Evolutionary conservation across 2,797 vertebrate species (phyloP).

Genomic region (Tamandua tetradactyla): DNA sequence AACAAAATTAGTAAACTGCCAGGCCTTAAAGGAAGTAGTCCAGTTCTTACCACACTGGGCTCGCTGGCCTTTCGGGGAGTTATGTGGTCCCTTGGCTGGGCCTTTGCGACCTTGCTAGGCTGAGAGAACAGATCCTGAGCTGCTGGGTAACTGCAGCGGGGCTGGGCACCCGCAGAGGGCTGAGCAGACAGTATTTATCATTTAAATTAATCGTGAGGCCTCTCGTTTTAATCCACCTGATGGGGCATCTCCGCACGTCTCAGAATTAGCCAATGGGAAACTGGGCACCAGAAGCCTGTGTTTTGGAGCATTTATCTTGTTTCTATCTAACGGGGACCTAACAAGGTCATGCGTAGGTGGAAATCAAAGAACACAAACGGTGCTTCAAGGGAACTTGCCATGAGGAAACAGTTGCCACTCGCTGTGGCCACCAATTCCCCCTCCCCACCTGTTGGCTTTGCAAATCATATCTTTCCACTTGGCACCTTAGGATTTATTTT

Average conservation of each 20-base stretch:
- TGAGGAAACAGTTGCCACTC: not conserved
- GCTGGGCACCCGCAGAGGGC: not conserved
- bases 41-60: accelerated
- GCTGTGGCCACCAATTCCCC: accelerated
- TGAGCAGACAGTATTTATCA: not conserved
- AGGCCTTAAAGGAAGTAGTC: not conserved
- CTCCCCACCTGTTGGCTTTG: not conserved
- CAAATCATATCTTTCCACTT: not conserved
- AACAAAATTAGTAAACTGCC: not conserved
- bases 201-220: not conserved
- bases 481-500: not conserved
- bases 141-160: not conserved
- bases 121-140: not conserved
- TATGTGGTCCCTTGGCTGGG: not conserved
- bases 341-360: conserved; percentile 19
- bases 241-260: not conserved
- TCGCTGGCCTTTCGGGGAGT: not conserved
- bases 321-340: conserved; percentile 27
- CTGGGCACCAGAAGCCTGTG: not conserved
- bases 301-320: not conserved
- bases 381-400: not conserved
- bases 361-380: conserved; percentile 30
- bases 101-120: not conserved
- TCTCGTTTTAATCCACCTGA: not conserved
- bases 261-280: not conserved